Base-by-base conservation (phyloP, 2,888 invertebrate genomes). In the Meganola albula region DNA sequence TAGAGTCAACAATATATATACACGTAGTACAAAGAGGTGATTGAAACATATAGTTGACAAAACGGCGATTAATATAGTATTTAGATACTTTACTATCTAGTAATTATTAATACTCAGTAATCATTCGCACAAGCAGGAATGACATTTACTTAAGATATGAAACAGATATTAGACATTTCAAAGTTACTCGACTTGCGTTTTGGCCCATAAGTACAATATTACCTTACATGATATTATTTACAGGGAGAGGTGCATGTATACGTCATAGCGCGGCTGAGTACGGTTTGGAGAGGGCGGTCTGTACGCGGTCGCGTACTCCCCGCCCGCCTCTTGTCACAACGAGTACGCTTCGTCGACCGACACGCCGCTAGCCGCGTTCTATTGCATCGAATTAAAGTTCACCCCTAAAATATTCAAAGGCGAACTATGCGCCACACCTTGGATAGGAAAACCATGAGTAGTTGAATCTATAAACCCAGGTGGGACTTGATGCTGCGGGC, bases 341-440 rank as follows among this genome's bases (percentile, higher is more conserved):
- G 71, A 62, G 64, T 63, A 73, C 2, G 69, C 50, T 47, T 74
- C 72, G 40, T 62, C 59, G 23, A 32, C 40, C 29, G 49, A 46
- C 66, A 59, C 65, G 72, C 72, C 77, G 73, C 68, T 65, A 34
- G 70, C 78, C 79, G 73, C 73, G 74, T 83, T 76, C 79, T 84
- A 85, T 91, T 91, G 93, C 88, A 93, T 91, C 62, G 91, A 89
- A 71, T 92, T 92, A 57, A 93, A 93, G 72, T 92, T 93, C 42
- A 93, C 89, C 48, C 91, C 91, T 62, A 92, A 90, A 63, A 92
- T 88, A 75, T 91, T 92, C 63, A 93, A 88, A 47, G 91, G 89
- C 24, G 89, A 80, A 52, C 83, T 80, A 72, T 89, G 90, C 12
- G 87, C 68, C 73, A 90, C 88, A 25, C 88, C 86, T 54, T 91